Base-by-base conservation (phyloP, 2,888 invertebrate species). In the Drosophila acutilabella region DNA sequence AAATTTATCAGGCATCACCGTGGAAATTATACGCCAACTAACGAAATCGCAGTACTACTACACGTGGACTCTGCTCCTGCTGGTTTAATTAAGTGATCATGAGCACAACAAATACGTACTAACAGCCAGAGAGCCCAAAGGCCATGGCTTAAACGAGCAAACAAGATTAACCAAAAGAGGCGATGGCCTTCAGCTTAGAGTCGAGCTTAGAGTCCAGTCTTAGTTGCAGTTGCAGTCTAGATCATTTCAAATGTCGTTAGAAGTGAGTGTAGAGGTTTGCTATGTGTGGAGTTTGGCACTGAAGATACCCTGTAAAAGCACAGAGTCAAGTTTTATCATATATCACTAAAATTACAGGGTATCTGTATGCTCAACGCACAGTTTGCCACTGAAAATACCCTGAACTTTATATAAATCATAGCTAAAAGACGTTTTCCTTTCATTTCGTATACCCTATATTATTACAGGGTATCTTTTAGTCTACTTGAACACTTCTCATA, bases 51-150 rank as follows among this genome's bases (percentile, higher is more conserved):
- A n/a, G 40, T 59, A 54, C 51, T 59, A 59, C 45, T 52, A 56
- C 26, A 47, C 65, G 45, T 36, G 45, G 33, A 36, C 20, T 16
- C 3, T 40, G 36, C 61, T 64, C 65, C 20, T 54, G 7, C 74
- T 73, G 74, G 69, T 85, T 86, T 86, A 88, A 86, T 86, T 86
- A 86, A 86, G 86, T 85, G 86, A 88, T 86, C 85, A 86, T 82
- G 85, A 70, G 70, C 82, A 85, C 71, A 70, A 65, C 64, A 70
- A 80, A 71, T 47, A 79, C 62, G 30, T 30, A 30, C 30, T 30
- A 30, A 41, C 40, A 51, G 62, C 54, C 56, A 56, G 62, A 52
- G 57, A 57, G 60, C 75, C 74, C 74, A 73, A 71, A 74, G 71
- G 72, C 69, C 77, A 57, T 11, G 53, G 56, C 64, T 64, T 73